phyloP scores from a whole-genome alignment of 2,888 invertebrate species.

The Dorcus hopei region DNA sequence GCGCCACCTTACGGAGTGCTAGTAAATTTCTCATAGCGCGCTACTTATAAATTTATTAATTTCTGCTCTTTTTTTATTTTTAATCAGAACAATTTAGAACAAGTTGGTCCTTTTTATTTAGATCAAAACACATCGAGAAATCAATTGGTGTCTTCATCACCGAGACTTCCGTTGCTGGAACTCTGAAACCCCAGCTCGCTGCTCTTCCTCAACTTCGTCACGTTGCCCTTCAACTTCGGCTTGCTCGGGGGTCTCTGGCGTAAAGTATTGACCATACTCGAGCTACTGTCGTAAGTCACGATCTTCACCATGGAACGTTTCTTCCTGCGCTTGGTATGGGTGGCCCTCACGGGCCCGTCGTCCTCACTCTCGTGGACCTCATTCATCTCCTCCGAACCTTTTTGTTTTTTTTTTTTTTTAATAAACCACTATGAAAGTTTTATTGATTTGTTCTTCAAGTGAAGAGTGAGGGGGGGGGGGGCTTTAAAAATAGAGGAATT shows the following conservation, averaged over 20 bases:
- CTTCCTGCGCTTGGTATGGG: conserved; percentile 21
- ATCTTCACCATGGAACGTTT: conserved; percentile 17
- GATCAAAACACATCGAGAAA: not conserved
- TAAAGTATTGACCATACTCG: conserved; percentile 7
- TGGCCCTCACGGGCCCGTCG: conserved; percentile 17
- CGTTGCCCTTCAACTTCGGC: conserved; percentile 9
- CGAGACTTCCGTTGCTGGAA: conserved; percentile 19
- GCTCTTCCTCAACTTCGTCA: conserved; percentile 7
- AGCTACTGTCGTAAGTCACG: conserved; percentile 14
- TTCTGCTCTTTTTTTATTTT: too few species aligned
- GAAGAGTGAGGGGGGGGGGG: not conserved
- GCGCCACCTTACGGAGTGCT: too few species aligned
- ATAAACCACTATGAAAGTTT: not conserved
- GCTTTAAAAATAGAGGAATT: not conserved
- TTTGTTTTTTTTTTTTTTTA: too few species aligned
- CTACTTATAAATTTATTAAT: too few species aligned
- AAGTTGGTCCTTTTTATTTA: not conserved
- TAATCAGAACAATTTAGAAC: too few species aligned
- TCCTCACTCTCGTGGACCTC: conserved; percentile 22
- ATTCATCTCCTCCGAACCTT: conserved; percentile 5
- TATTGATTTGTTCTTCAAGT: not conserved
- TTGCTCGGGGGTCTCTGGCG: conserved; percentile 4
- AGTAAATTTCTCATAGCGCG: too few species aligned
- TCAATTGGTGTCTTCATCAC: conserved; percentile 19
- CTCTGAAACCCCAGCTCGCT: not conserved